Evolutionary conservation across 2,888 invertebrate species (phyloP).

Genomic region (Luffia ferchaultella): DNA sequence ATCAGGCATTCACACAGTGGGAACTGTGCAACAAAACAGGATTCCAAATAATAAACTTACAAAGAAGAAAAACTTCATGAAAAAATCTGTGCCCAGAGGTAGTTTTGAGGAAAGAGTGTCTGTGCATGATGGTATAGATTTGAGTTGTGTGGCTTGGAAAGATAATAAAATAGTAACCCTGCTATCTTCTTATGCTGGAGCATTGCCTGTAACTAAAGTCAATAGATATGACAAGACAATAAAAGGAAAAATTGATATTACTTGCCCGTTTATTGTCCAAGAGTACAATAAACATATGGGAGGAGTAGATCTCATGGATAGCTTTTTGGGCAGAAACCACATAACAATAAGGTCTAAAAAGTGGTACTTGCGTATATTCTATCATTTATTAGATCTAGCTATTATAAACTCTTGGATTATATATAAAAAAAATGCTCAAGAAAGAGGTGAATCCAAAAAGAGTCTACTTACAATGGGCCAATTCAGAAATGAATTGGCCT

Average conservation of each 20-base stretch:
- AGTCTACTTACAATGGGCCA: slow-evolving; percentile 25
- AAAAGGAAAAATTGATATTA: slow-evolving; percentile 25
- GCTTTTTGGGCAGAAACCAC: slow-evolving; percentile 25
- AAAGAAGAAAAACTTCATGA: slow-evolving; percentile 12
- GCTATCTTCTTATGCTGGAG: slow-evolving; percentile 21
- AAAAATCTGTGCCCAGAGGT: slow-evolving; percentile 11
- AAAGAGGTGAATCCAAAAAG: slow-evolving; percentile 24
- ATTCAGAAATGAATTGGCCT: slow-evolving; percentile 26
- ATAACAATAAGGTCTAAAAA: slow-evolving; percentile 26
- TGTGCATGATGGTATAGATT: slow-evolving; percentile 20
- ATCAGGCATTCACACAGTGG: slow-evolving; percentile 13
- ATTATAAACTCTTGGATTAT: slow-evolving; percentile 26
- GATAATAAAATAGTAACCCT: slow-evolving; percentile 25
- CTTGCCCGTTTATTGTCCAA: slow-evolving; percentile 27
- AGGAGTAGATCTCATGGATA: slow-evolving; percentile 29
- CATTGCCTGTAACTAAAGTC: slow-evolving; percentile 23
- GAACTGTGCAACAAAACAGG: slow-evolving; percentile 15
- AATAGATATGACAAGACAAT: slow-evolving; percentile 23
- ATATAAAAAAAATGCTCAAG: slow-evolving; percentile 21
- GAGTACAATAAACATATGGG: slow-evolving; percentile 32
- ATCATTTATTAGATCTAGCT: slow-evolving; percentile 24
- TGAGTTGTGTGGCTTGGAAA: slow-evolving; percentile 25
- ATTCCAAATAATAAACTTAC: slow-evolving; percentile 14
- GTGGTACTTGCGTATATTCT: slow-evolving; percentile 30
- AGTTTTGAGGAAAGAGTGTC: slow-evolving; percentile 11